Conservation (phyloP, 2,113 vertebrate genomes). For the Pachycephala philippinensis region DNA sequence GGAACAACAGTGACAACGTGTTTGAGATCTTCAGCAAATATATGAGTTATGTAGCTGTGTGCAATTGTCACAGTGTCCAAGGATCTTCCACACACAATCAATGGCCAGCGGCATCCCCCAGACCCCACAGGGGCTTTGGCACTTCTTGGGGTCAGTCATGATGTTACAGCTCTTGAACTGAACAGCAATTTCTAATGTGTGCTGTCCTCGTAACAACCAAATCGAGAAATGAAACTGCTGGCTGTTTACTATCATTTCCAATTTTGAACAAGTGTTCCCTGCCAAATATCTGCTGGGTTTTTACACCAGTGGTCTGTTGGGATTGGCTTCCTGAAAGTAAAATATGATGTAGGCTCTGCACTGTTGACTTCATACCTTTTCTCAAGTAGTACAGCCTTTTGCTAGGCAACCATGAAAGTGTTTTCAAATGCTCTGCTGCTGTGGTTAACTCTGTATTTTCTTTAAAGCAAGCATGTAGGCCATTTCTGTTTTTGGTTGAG, state of each 20-base stretch:
- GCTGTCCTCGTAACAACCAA: neutral
- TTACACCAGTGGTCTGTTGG: neutral
- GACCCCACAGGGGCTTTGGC: neutral
- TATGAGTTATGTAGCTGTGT: neutral
- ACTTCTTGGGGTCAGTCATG: rapidly evolving
- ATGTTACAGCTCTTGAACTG: neutral
- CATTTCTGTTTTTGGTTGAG: neutral
- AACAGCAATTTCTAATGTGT: neutral
- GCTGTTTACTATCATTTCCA: neutral
- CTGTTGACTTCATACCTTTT: neutral
- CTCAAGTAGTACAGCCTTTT: neutral
- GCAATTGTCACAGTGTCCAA: neutral
- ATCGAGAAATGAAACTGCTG: neutral
- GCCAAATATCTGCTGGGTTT: neutral
- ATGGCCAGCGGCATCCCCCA: neutral
- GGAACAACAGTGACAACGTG: neutral
- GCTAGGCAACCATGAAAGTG: neutral
- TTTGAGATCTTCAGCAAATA: neutral
- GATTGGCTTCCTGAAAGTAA: neutral
- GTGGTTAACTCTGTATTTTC: neutral
- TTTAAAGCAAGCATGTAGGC: neutral
- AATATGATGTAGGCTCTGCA: neutral
- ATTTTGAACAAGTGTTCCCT: neutral
- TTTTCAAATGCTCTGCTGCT: neutral
- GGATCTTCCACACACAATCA: neutral